These are phyloP conservation scores for Thereva unica DNA, from an alignment of 2,888 invertebrate genomes.

Conservation along the genomic window DNA sequence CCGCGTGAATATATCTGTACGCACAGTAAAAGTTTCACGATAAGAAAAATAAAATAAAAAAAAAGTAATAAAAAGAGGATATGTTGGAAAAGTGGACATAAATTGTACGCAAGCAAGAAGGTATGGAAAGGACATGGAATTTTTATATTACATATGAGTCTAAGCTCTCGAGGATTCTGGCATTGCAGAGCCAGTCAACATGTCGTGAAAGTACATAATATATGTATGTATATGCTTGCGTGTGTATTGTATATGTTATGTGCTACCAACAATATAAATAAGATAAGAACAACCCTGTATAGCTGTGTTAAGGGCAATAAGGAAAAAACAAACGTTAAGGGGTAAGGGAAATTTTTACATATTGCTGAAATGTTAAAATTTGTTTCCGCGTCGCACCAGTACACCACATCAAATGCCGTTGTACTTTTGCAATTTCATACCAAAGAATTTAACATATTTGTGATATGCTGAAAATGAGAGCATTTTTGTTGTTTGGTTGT, in stretches of 20 bases:
- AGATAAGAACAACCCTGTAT: slow-evolving; percentile 22
- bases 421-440: background rate
- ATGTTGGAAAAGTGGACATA: slow-evolving; percentile 40
- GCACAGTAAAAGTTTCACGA: slow-evolving; percentile 17
- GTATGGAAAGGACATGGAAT: slow-evolving; percentile 36
- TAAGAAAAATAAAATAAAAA: slow-evolving; percentile 36
- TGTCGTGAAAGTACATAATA: slow-evolving; percentile 11
- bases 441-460: background rate
- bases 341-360: slow-evolving; percentile 27
- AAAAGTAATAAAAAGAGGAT: slow-evolving; percentile 39
- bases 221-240: slow-evolving; percentile 5
- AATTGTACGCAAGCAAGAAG: slow-evolving; percentile 35
- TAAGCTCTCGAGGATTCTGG: slow-evolving; percentile 27
- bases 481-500: no score
- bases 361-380: slow-evolving; percentile 22
- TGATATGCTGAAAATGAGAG: no score
- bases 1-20: background rate
- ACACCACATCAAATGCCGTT: background rate
- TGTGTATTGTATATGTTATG: slow-evolving; percentile 2
- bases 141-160: slow-evolving; percentile 40
- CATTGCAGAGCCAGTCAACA: slow-evolving; percentile 17
- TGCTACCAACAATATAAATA: slow-evolving; percentile 12
- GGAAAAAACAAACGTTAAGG: slow-evolving; percentile 6
- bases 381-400: slow-evolving; percentile 1
- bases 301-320: slow-evolving; percentile 8